phyloP scores from a whole-genome alignment of 2,113 vertebrate genomes.

The Ictalurus punctatus region DNA sequence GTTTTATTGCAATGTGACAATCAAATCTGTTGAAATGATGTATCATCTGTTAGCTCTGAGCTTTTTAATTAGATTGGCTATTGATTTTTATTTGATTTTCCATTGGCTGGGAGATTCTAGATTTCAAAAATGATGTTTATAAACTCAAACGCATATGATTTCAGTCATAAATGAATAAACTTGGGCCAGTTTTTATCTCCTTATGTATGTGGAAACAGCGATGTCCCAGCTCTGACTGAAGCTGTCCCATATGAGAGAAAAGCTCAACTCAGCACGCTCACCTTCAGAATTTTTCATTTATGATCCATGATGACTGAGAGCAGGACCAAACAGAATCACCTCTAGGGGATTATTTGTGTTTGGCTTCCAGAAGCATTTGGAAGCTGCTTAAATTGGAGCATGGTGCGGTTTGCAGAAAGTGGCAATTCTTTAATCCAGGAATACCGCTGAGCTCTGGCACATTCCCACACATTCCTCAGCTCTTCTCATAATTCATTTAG shows the following conservation, averaged over 20 bases:
- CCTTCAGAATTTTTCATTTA: constrained; percentile 41
- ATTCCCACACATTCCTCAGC: constrained; percentile 41
- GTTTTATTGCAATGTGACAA: neutral
- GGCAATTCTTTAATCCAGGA: constrained; percentile 34
- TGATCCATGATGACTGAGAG: constrained; percentile 34
- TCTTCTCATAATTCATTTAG: constrained; percentile 48
- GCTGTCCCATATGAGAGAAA: constrained; percentile 38
- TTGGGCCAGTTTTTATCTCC: constrained; percentile 8
- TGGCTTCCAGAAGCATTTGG: constrained; percentile 41
- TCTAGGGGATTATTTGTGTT: constrained; percentile 37
- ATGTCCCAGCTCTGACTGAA: constrained; percentile 33
- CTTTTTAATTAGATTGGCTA: neutral
- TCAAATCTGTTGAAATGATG: neutral
- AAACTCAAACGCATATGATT: neutral
- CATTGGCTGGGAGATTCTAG: neutral
- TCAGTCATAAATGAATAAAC: constrained; percentile 14
- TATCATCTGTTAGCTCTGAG: neutral
- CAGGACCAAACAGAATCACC: constrained; percentile 3
- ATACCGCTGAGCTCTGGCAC: constrained; percentile 19
- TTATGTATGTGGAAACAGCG: constrained; percentile 25
- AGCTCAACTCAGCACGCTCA: constrained; percentile 27
- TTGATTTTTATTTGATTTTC: neutral
- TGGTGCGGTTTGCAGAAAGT: constrained; percentile 18
- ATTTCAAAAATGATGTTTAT: neutral
- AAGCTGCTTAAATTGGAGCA: constrained; percentile 38